Evolutionary conservation across 2,888 invertebrate species (phyloP), one percentile per base, ranked within the genome.

Genomic region (Salticus scenicus): DNA sequence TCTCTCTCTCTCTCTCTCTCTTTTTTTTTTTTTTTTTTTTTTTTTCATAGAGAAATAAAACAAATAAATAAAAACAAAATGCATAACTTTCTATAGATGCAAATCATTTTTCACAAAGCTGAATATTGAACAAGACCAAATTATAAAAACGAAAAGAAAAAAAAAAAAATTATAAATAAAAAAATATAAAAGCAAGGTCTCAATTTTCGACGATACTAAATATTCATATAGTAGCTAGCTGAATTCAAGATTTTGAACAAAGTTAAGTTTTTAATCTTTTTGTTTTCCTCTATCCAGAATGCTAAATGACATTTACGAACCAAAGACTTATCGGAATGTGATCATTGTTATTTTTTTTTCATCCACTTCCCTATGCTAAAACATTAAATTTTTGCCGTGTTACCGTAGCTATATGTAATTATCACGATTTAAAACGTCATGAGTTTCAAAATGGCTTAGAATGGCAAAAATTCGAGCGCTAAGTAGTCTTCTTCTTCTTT

Each of bases 401-500:
- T 73, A 47, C 72, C 71, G 31, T 20, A 51, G 47, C 72, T 80
- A 67, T 42, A 33, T 51, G 28, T 81, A 81, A 81, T 81, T 74
- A 74, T 70, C 31, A 12, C 69, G 31, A 66, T 57, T 74, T 20
- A 66, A 74, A 81, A 74, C 47, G 74, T 74, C 74, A 63, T 63
- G 70, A 33, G 33, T 51, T 37, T 67, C 69, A 63, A 74, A 74
- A 69, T 63, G 31, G 57, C 73, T 80, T 80, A 30, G 47, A 33
- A 80, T 17, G n/a, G 51, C 73, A 74, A 80, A 81, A 75, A 75
- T 70, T 41, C 73, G 30, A 41, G 47, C 64, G 70, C 64, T 82
- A 75, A 71, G 63, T 24, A 20, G 14, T 63, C 27, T 75, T 82
- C 64, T n/a, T n/a, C n/a, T n/a, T n/a, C n/a, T n/a, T n/a, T n/a